A percentile compares a stretch with the other conserved stretches of the same genome.
These are phyloP conservation scores for Ochropacha duplaris DNA, from an alignment of 2,888 invertebrate species.

Conservation along the genomic window DNA sequence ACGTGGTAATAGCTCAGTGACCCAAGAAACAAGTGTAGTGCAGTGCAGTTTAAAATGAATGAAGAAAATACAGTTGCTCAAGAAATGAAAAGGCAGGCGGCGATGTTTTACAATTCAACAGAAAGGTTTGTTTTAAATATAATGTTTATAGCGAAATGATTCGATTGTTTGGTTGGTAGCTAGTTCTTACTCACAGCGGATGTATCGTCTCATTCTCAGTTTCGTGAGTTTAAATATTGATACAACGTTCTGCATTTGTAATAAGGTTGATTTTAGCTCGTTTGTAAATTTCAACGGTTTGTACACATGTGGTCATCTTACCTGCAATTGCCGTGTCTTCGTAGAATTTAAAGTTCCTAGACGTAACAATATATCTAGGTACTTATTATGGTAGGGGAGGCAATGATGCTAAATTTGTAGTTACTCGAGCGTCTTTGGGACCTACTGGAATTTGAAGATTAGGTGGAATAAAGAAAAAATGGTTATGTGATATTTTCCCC, in stretches of 20 bases:
- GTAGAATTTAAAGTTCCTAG: not conserved
- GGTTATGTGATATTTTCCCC: no score
- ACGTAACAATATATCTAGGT: no score
- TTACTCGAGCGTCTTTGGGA: no score
- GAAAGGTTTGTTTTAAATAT: conserved; percentile 60
- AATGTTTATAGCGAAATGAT: conserved; percentile 21
- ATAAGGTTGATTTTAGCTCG: not conserved
- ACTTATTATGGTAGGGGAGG: no score
- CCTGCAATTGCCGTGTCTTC: not conserved
- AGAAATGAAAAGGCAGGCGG: conserved; percentile 74
- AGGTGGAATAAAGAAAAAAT: no score
- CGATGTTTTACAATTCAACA: conserved; percentile 76
- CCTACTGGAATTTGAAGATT: no score
- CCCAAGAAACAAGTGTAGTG: conserved; percentile 33
- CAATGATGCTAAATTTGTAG: no score
- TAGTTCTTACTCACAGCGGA: conserved; percentile 41
- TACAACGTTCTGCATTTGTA: not conserved
- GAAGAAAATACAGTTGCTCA: conserved; percentile 71
- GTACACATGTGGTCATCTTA: not conserved
- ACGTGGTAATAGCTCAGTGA: conserved; percentile 19
- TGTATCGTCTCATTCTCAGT: conserved; percentile 17
- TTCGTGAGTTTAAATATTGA: conserved; percentile 11
- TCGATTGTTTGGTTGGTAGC: conserved; percentile 23
- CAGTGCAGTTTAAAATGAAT: conserved; percentile 56
- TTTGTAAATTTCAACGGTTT: not conserved